phyloP scores from a whole-genome alignment of 2,113 vertebrate species.

The Stomatorhinus ivindoensis region DNA sequence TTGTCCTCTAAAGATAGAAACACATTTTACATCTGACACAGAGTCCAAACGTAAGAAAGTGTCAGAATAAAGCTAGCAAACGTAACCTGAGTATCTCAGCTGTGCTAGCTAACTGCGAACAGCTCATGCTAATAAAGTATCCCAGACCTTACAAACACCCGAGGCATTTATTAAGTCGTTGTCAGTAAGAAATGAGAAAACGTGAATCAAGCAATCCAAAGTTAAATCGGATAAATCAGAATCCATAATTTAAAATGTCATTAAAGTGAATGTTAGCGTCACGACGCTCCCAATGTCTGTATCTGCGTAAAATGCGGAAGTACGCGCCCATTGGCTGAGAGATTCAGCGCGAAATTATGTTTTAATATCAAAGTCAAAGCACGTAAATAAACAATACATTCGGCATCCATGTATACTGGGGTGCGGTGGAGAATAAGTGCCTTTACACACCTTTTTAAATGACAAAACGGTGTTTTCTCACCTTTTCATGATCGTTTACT shows the following conservation, averaged over 20 bases:
- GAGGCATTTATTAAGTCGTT: slow-evolving; percentile 52
- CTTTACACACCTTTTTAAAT: neutral
- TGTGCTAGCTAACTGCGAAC: slow-evolving; percentile 10
- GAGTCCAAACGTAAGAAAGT: neutral
- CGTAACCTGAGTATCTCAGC: slow-evolving; percentile 33
- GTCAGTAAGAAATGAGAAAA: slow-evolving; percentile 53
- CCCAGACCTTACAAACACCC: slow-evolving; percentile 54
- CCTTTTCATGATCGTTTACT: neutral
- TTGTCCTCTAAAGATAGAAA: neutral
- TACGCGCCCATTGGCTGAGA: neutral
- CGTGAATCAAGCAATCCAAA: slow-evolving; percentile 51
- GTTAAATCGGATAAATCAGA: slow-evolving; percentile 26
- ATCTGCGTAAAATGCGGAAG: neutral
- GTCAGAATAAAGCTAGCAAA: neutral
- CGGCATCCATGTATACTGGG: neutral
- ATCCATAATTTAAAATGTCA: neutral
- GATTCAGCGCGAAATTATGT: neutral
- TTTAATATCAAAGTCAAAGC: neutral
- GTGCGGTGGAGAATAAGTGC: neutral
- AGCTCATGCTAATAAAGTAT: neutral
- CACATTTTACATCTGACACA: neutral
- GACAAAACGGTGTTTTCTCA: neutral
- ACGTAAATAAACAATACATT: neutral
- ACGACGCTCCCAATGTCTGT: neutral
- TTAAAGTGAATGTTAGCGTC: neutral